phyloP scores from a whole-genome alignment of 1,140 invertebrate species.

The Eumaeus atala region DNA sequence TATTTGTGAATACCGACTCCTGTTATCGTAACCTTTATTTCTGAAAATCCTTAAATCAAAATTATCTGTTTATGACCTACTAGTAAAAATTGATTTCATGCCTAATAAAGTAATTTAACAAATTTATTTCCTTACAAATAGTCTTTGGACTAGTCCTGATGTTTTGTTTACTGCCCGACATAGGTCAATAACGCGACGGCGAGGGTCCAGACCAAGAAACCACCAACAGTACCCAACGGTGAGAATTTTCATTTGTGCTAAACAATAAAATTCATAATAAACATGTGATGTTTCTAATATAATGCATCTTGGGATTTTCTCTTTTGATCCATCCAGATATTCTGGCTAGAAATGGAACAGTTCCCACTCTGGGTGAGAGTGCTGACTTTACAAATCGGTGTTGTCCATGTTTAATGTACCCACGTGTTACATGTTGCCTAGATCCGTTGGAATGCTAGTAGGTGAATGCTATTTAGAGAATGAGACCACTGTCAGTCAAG shows the following conservation, averaged over 20 bases:
- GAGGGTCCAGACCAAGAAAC: constrained; percentile 98
- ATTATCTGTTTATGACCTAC: no score
- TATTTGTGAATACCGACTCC: no score
- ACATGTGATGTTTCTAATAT: constrained; percentile 25
- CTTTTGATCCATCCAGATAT: constrained; percentile 78
- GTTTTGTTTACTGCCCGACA: constrained; percentile 43
- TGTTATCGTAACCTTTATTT: no score
- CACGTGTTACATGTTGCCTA: constrained; percentile 59
- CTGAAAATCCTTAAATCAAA: no score
- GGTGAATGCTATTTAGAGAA: constrained; percentile 68
- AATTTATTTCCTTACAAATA: no score
- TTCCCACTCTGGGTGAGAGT: constrained; percentile 82
- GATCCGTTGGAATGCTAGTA: constrained; percentile 68
- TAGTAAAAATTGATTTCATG: no score
- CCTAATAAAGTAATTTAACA: no score
- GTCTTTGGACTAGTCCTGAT: constrained; percentile 9
- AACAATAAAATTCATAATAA: neutral
- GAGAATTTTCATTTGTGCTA: constrained; percentile 63
- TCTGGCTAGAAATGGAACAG: constrained; percentile 83
- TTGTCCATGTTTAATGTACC: constrained; percentile 61
- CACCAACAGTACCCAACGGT: constrained; percentile 94
- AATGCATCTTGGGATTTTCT: constrained; percentile 64
- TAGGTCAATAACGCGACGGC: constrained; percentile 99
- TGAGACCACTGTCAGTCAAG: constrained; percentile 45
- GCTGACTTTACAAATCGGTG: constrained; percentile 71